These are phyloP conservation scores for Ameiurus melas DNA, from an alignment of 2,113 vertebrate species.

Conservation along the genomic window DNA sequence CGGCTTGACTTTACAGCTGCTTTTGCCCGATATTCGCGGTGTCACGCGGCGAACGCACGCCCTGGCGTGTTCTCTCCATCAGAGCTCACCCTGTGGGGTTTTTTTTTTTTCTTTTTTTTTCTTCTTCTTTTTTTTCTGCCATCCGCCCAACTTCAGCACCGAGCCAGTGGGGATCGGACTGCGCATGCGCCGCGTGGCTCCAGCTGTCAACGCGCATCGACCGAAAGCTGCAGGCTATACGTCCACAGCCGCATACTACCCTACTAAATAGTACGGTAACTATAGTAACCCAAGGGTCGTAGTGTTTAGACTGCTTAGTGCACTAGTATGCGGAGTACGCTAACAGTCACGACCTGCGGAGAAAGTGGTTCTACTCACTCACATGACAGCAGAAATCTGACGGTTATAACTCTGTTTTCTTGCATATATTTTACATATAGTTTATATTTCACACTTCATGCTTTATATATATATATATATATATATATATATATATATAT, in stretches of 20 bases:
- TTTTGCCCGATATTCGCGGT: conserved; percentile 55
- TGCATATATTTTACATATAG: not conserved
- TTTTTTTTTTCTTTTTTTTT: no score
- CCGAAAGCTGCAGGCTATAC: conserved; percentile 53
- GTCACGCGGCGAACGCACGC: conserved; percentile 62
- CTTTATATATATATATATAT: no score
- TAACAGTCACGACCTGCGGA: conserved; percentile 13
- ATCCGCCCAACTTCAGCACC: conserved; percentile 85
- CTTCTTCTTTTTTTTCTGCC: conserved; percentile 60
- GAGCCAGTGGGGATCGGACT: conserved; percentile 77
- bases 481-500: no score
- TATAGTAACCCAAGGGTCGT: not conserved
- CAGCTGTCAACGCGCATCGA: conserved; percentile 56
- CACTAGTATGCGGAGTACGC: not conserved
- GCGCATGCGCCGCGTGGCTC: conserved; percentile 71
- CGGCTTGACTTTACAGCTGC: conserved; percentile 50
- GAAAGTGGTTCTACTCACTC: not conserved
- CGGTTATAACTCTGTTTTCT: not conserved
- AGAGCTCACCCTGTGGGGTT: conserved; percentile 52
- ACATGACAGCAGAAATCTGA: not conserved
- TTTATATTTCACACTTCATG: not conserved
- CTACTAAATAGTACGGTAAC: not conserved
- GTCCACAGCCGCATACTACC: conserved; percentile 22
- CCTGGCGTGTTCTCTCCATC: conserved; percentile 73
- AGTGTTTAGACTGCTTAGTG: not conserved